Percentiles rank a stretch among this genome's conserved stretches.
These are phyloP conservation scores for Aegypius monachus DNA, from an alignment of 2,113 vertebrate genomes.

Conservation along the genomic window DNA sequence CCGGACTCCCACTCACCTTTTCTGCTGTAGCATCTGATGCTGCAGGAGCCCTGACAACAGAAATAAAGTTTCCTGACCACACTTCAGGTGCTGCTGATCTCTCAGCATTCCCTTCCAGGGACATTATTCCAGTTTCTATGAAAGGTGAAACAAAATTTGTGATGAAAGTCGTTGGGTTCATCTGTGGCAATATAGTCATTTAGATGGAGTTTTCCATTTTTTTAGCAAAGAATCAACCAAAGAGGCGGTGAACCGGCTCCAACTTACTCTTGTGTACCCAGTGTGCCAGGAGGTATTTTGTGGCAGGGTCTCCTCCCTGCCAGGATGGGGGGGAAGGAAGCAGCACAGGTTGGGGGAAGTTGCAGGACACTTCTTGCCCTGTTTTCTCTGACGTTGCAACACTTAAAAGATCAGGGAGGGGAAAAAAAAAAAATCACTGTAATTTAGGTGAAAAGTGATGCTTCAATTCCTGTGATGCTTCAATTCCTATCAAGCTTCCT, in stretches of 20 bases:
- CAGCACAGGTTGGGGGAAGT: background rate
- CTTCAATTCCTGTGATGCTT: background rate
- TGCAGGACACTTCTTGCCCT: background rate
- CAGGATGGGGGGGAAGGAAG: background rate
- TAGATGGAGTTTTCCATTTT: background rate
- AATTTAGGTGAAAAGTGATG: background rate
- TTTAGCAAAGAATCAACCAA: background rate
- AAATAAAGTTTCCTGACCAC: background rate
- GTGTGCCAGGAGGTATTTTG: background rate
- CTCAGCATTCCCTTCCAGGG: background rate
- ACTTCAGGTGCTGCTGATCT: background rate
- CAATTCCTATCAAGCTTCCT: background rate
- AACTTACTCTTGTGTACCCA: background rate
- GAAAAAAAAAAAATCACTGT: background rate
- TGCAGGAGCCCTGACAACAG: background rate
- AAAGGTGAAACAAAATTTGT: background rate
- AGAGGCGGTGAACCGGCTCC: background rate
- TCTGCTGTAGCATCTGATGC: background rate
- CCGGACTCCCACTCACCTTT: background rate
- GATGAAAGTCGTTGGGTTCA: background rate
- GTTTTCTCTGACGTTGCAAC: background rate
- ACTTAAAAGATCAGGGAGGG: background rate
- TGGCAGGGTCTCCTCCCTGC: background rate
- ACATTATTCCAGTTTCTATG: background rate
- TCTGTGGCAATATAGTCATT: background rate